A percentile compares a stretch with the other conserved stretches of the same genome.
phyloP scores from a whole-genome alignment of 1,140 invertebrate species.

The Drosophila kikkawai region DNA sequence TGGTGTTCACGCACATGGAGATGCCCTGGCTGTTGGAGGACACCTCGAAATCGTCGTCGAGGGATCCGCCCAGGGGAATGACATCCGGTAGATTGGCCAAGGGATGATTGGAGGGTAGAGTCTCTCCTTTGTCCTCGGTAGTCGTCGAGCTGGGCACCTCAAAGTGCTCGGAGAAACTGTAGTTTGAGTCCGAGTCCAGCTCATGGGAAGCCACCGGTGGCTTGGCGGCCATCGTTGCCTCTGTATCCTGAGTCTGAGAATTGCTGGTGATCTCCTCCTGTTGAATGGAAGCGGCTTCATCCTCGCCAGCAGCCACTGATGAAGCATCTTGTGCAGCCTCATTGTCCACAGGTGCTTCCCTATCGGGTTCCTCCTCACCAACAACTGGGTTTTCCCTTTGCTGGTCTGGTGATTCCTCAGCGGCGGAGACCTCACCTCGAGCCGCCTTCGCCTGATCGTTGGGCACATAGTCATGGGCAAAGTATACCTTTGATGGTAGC shows the following conservation, averaged over 20 bases:
- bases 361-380: not conserved
- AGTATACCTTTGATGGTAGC: conserved; percentile 27
- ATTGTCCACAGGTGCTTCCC: not conserved
- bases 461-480: conserved; percentile 45
- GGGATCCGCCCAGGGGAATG: conserved; percentile 54
- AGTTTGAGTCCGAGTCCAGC: conserved; percentile 80
- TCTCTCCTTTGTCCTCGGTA: conserved; percentile 1
- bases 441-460: conserved; percentile 59
- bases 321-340: not conserved
- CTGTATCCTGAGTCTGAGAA: not conserved
- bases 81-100: conserved; percentile 67
- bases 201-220: conserved; percentile 33
- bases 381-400: not conserved
- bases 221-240: not conserved
- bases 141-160: conserved; percentile 67
- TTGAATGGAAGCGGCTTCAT: conserved; percentile 27
- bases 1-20: conserved; percentile 67
- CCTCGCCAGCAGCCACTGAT: not conserved
- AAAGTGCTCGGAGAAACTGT: conserved; percentile 84
- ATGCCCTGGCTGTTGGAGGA: conserved; percentile 51
- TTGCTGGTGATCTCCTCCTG: conserved; percentile 44
- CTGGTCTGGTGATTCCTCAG: not conserved
- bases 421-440: not conserved
- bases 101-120: conserved; percentile 9
- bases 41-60: conserved; percentile 17